phyloP scores from a whole-genome alignment of 2,113 vertebrate genomes.

The Oncorhynchus mykiss region DNA sequence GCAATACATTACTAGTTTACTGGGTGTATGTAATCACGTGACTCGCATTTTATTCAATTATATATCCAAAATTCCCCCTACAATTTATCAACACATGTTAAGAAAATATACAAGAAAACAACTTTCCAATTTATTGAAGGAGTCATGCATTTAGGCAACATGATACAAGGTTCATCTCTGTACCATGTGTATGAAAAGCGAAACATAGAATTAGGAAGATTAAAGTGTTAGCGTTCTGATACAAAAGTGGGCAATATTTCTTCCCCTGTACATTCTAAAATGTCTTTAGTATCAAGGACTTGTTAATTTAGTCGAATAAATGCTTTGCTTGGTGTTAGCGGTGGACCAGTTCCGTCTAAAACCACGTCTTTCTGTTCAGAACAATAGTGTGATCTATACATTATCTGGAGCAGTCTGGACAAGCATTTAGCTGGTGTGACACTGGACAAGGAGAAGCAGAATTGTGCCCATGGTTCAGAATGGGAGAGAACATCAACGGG shows the following conservation, averaged over 20 bases:
- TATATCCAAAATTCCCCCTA: too few relatives aligned
- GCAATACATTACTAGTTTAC: too few relatives aligned
- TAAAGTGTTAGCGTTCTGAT: background rate
- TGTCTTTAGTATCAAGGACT: too few relatives aligned
- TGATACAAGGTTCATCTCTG: background rate
- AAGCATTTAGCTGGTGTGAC: background rate
- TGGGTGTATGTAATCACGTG: too few relatives aligned
- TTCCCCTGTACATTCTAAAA: background rate
- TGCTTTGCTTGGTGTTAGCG: too few relatives aligned
- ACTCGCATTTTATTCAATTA: too few relatives aligned
- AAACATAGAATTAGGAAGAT: background rate
- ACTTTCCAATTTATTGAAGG: conserved; percentile 4
- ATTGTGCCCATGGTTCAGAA: background rate
- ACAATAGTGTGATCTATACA: background rate
- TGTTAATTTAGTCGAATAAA: too few relatives aligned
- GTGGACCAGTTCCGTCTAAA: too few relatives aligned
- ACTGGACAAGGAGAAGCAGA: background rate
- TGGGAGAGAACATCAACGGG: background rate
- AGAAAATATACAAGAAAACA: background rate
- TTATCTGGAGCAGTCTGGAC: background rate
- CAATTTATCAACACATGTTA: background rate
- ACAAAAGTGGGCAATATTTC: background rate
- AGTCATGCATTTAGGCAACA: background rate
- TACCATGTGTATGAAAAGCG: background rate
- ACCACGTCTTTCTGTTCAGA: too few relatives aligned